A percentile compares a stretch with the other conserved stretches of the same genome.
These are phyloP conservation scores for Ischnus inquisitorius DNA, from an alignment of 2,888 invertebrate genomes.

Conservation along the genomic window DNA sequence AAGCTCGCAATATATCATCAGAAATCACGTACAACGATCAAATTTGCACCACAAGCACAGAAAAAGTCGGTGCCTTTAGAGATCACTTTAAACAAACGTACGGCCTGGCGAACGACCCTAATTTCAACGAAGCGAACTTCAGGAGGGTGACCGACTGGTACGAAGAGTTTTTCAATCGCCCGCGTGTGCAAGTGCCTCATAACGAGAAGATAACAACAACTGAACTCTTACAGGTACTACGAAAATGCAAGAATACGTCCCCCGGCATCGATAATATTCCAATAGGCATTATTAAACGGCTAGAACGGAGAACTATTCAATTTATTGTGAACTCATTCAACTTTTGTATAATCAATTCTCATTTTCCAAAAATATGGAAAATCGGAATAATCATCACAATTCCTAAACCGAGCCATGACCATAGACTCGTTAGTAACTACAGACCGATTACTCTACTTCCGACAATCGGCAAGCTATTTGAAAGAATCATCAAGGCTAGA, in stretches of 20 bases:
- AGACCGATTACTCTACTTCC: constrained; percentile 38
- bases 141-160: constrained; percentile 39
- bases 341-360: not conserved
- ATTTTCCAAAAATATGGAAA: not conserved
- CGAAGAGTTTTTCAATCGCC: constrained; percentile 8
- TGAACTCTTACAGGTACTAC: constrained; percentile 15
- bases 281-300: constrained; percentile 22
- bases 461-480: constrained; percentile 38
- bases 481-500: constrained; percentile 27
- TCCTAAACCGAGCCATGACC: constrained; percentile 19
- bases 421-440: constrained; percentile 41
- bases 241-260: constrained; percentile 23
- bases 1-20: not conserved
- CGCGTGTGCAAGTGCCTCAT: no score
- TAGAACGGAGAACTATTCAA: not conserved
- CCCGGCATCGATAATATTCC: constrained; percentile 25
- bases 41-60: not conserved
- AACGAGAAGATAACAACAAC: constrained; percentile 3
- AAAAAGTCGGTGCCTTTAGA: constrained; percentile 34
- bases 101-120: constrained; percentile 1
- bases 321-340: constrained; percentile 15
- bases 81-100: constrained; percentile 25
- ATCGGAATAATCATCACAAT: not conserved
- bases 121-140: constrained; percentile 17
- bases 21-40: not conserved